A percentile compares a stretch with the other conserved stretches of the same genome.
These are phyloP conservation scores for Tromatobia lineatoria DNA, from an alignment of 2,888 invertebrate genomes.

Conservation along the genomic window DNA sequence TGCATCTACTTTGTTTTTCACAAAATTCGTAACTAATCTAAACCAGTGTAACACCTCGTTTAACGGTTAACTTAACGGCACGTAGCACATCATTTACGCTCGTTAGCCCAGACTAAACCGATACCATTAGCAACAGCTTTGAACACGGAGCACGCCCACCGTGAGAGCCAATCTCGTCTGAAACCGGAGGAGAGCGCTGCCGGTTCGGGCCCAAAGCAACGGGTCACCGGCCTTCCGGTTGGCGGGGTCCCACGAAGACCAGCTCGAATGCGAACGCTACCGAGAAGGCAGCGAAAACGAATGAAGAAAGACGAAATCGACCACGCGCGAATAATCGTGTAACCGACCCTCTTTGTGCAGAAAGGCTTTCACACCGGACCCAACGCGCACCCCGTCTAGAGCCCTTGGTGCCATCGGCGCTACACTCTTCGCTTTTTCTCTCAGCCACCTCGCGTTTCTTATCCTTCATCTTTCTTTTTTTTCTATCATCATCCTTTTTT, in stretches of 20 bases:
- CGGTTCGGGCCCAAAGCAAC: background rate
- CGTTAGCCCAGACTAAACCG: slow-evolving; percentile 19
- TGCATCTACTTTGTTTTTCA: background rate
- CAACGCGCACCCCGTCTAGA: slow-evolving; percentile 55
- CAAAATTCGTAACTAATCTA: background rate
- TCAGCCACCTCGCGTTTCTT: slow-evolving; percentile 10
- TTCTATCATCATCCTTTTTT: slow-evolving; percentile 22
- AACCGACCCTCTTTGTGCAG: slow-evolving; percentile 79
- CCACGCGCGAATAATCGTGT: slow-evolving; percentile 77
- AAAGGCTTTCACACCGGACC: slow-evolving; percentile 59
- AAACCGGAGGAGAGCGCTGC: slow-evolving; percentile 6
- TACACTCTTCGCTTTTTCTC: slow-evolving; percentile 45
- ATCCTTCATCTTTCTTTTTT: slow-evolving; percentile 69
- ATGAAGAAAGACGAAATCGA: slow-evolving; percentile 49
- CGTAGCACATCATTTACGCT: background rate
- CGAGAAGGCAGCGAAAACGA: slow-evolving; percentile 21
- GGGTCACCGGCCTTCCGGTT: slow-evolving; percentile 24
- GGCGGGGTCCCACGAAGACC: slow-evolving; percentile 15
- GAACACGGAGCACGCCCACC: slow-evolving; percentile 14
- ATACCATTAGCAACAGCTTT: slow-evolving; percentile 48
- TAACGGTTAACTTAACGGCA: background rate
- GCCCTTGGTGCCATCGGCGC: background rate
- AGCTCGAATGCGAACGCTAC: slow-evolving; percentile 1
- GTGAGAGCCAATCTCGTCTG: slow-evolving; percentile 53
- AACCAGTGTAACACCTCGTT: background rate